Conservation (phyloP, 2,113 vertebrate genomes). For the Solea solea region DNA sequence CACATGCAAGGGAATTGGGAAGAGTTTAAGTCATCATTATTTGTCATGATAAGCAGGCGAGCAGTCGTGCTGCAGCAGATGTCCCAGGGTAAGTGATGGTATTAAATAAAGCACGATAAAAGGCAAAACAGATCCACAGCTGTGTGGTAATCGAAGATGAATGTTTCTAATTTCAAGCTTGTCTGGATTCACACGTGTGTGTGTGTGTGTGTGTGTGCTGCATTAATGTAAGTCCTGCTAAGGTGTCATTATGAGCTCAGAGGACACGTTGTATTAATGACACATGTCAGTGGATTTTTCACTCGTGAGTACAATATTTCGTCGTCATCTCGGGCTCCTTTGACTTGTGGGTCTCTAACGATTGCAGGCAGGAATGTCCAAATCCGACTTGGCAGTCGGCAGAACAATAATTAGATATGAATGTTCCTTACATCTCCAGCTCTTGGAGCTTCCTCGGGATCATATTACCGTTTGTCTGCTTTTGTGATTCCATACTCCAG, state of each 20-base stretch:
- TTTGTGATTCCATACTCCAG: conserved; percentile 35
- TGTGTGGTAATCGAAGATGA: background rate
- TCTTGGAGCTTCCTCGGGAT: conserved; percentile 35
- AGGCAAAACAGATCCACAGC: conserved; percentile 19
- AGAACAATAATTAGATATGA: conserved; percentile 45
- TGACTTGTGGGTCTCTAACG: conserved; percentile 16
- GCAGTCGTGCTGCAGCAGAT: conserved; percentile 6
- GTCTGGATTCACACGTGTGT: background rate
- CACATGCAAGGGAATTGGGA: conserved; percentile 19
- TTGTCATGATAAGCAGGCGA: conserved; percentile 26
- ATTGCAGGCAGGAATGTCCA: background rate
- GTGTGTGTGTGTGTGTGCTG: background rate
- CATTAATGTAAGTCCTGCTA: background rate
- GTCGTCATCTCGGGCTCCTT: conserved; percentile 1
- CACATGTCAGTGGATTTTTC: conserved; percentile 1
- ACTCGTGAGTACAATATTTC: conserved; percentile 16
- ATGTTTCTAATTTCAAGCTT: conserved; percentile 28
- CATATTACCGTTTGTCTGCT: conserved; percentile 50
- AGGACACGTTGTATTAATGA: background rate
- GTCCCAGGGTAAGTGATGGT: background rate
- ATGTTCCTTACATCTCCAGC: conserved; percentile 29
- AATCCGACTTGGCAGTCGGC: conserved; percentile 34
- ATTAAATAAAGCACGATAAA: conserved; percentile 20
- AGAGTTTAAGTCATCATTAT: background rate
- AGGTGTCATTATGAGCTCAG: conserved; percentile 4